A percentile compares a stretch with the other conserved stretches of the same genome.
These are phyloP conservation scores for Microchrysa polita DNA, from an alignment of 2,888 invertebrate species.

Conservation along the genomic window DNA sequence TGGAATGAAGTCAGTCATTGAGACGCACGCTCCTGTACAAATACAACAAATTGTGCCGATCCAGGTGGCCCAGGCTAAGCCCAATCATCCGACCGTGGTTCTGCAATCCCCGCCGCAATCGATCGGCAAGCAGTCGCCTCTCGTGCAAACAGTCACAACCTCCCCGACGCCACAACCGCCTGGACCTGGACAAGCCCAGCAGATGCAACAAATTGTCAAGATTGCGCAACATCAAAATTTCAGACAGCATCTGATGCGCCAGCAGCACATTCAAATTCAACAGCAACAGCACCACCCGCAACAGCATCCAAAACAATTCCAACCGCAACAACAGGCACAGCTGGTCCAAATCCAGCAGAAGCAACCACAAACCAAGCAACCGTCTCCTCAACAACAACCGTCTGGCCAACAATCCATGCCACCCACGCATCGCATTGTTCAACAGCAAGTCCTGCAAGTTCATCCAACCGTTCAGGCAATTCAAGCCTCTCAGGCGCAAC, in stretches of 20 bases:
- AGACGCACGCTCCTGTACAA: conserved; percentile 48
- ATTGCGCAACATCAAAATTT: conserved; percentile 54
- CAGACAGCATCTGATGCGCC: conserved; percentile 48
- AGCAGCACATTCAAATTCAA: conserved; percentile 53
- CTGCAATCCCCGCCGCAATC: conserved; percentile 43
- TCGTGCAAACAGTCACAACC: background rate
- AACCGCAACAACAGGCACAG: conserved; percentile 44
- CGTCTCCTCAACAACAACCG: conserved; percentile 31
- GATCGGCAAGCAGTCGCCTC: conserved; percentile 50
- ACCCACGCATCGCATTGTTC: conserved; percentile 42
- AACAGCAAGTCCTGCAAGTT: conserved; percentile 39
- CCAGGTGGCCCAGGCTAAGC: conserved; percentile 58
- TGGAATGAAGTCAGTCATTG: conserved; percentile 65
- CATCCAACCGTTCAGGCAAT: conserved; percentile 14
- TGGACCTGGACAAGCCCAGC: background rate
- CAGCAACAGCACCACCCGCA: conserved; percentile 55
- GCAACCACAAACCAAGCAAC: conserved; percentile 47
- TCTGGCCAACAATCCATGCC: conserved; percentile 14
- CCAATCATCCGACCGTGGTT: conserved; percentile 59
- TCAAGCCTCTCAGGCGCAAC: conserved; percentile 26
- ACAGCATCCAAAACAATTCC: conserved; percentile 38
- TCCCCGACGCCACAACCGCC: conserved; percentile 56
- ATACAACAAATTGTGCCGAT: conserved; percentile 49
- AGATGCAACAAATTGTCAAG: conserved; percentile 55
- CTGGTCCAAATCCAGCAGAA: conserved; percentile 48